A percentile compares a stretch with the other conserved stretches of the same genome.
phyloP scores from a whole-genome alignment of 2,888 invertebrate genomes.

The Auanema freiburgensis region DNA sequence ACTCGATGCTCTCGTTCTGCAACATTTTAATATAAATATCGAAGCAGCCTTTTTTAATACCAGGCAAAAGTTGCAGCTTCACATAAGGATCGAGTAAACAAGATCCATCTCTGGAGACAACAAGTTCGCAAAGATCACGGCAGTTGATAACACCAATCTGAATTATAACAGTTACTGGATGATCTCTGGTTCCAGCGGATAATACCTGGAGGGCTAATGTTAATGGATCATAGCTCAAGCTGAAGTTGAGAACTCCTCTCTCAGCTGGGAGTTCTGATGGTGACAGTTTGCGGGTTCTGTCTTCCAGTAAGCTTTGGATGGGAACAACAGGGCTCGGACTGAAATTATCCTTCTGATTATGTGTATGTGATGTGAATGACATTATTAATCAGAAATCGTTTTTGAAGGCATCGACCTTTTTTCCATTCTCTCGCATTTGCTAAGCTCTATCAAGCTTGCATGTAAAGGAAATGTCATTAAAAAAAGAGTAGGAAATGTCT shows the following conservation, averaged over 20 bases:
- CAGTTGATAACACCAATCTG: conserved; percentile 57
- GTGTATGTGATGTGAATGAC: background rate
- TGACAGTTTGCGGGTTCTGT: conserved; percentile 47
- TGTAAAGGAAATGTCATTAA: too few species aligned
- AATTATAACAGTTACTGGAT: background rate
- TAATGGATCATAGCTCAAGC: conserved; percentile 56
- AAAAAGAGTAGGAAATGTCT: too few species aligned
- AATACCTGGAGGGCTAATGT: conserved; percentile 53
- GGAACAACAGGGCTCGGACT: conserved; percentile 43
- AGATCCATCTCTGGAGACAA: conserved; percentile 48
- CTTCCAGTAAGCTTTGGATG: conserved; percentile 39
- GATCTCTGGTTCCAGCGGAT: background rate
- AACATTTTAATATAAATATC: background rate
- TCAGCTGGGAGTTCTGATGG: conserved; percentile 50
- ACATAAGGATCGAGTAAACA: conserved; percentile 84
- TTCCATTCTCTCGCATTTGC: too few species aligned
- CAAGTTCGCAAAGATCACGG: conserved; percentile 53
- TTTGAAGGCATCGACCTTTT: too few species aligned
- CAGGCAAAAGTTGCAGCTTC: conserved; percentile 92
- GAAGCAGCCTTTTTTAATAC: conserved; percentile 76
- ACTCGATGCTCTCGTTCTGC: conserved; percentile 45
- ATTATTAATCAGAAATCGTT: background rate
- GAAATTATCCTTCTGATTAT: conserved; percentile 17
- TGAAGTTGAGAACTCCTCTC: conserved; percentile 56
- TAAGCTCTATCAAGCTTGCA: too few species aligned